Percentiles rank a stretch among this genome's conserved stretches.
phyloP scores from a whole-genome alignment of 1,140 invertebrate genomes.

The Atta cephalotes region DNA sequence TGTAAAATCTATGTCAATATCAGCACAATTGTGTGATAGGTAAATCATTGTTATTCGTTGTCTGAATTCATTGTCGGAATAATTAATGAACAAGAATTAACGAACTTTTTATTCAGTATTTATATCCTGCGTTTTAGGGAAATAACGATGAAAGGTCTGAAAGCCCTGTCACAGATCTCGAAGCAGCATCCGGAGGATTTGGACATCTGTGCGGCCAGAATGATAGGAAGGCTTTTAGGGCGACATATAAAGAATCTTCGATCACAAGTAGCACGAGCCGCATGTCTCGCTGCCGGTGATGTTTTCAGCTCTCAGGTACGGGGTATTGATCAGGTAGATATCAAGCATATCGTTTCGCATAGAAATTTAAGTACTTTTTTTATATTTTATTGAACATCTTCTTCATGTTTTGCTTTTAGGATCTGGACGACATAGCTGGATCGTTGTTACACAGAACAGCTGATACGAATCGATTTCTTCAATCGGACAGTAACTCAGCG shows the following conservation, averaged over 20 bases:
- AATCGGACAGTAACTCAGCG: slow-evolving; percentile 94
- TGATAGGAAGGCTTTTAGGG: slow-evolving; percentile 90
- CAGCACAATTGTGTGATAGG: too few species aligned
- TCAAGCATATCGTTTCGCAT: not conserved
- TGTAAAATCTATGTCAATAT: not conserved
- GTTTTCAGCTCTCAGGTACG: slow-evolving; percentile 91
- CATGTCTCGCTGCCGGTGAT: slow-evolving; percentile 92
- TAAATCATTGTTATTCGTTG: not conserved
- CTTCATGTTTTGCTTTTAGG: slow-evolving; percentile 84
- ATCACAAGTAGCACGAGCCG: slow-evolving; percentile 95
- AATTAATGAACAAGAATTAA: too few species aligned
- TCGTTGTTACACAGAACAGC: slow-evolving; percentile 94
- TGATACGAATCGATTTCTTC: slow-evolving; percentile 96
- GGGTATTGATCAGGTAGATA: slow-evolving; percentile 90
- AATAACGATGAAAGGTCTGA: slow-evolving; percentile 92
- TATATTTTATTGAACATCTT: not conserved
- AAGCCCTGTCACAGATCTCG: slow-evolving; percentile 90
- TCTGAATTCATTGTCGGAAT: too few species aligned
- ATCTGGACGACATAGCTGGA: slow-evolving; percentile 94
- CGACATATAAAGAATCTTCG: slow-evolving; percentile 94
- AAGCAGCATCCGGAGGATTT: slow-evolving; percentile 90
- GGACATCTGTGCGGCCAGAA: slow-evolving; percentile 86
- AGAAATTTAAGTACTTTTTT: too few species aligned
- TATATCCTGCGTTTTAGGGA: slow-evolving; percentile 88
- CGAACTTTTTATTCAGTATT: not conserved